Base-by-base conservation (phyloP, 2,113 vertebrate genomes). In the Mesocricetus auratus region DNA sequence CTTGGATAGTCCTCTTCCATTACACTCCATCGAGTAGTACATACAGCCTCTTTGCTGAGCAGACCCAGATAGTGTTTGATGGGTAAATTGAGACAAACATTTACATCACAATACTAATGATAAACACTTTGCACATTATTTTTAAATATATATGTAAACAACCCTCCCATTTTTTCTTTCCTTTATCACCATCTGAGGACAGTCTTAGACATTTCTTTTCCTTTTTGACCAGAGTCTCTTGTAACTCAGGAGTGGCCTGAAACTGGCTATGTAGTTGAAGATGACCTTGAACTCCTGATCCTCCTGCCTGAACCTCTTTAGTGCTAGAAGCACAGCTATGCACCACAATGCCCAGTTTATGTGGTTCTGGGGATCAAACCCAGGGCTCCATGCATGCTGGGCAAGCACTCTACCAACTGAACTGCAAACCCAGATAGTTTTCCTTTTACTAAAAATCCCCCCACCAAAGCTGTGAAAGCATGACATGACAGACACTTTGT, bases 111-210 rank as follows among this genome's bases (percentile, higher is more conserved):
- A 90, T 62, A 39, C 33, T 90, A 93, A 82, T 58, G 8, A 87
- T 13, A 50, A 5, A 36, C 47, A 74, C 17, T 79, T 95, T 86
- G 42, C 15, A 87, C 21, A 90, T 78, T 79, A 79, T 42, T 83
- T 86, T 94, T 93, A n/a, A n/a, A 39, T 91, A 47, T 36, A 75
- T 91, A 81, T 94, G 47, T 60, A 82, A 83, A 78, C 62, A 8
- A 79, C 1, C 26, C 71, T 89, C 29, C 77, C 26, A 60, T 60
- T 2, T 89, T 53, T 69, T 83, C 79, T 56, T 50, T 3, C 11
- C 62, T 53, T 71, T 64, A 31, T 74, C 22, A 16, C n/a, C 39
- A 82, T 24, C 66, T n/a, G 60, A 7, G 36, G 74, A 42, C 1
- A 62, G 26, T 81, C 42, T 81, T 62, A 81, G 66, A 58, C 21